Conservation (phyloP, 2,113 vertebrate species). For the Casuarius casuarius region DNA sequence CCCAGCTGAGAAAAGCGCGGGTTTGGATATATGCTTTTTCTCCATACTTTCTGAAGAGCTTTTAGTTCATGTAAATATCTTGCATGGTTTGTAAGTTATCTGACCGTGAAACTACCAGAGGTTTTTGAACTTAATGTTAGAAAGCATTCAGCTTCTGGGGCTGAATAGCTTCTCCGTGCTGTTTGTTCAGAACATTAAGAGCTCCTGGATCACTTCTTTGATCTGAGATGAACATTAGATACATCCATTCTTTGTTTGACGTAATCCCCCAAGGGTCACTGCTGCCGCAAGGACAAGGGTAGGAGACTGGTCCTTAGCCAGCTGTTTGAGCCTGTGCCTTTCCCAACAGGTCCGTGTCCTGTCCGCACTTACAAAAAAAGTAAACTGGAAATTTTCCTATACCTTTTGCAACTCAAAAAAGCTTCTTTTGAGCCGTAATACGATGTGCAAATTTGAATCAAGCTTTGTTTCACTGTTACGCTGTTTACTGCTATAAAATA, state of each 20-base stretch:
- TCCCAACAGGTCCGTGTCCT: neutral
- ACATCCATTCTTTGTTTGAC: neutral
- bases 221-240: neutral
- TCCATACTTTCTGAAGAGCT: neutral
- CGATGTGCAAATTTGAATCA: neutral
- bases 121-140: neutral
- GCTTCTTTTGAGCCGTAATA: neutral
- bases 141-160: neutral
- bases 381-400: neutral
- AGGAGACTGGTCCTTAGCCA: neutral
- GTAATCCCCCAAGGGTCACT: neutral
- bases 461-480: neutral
- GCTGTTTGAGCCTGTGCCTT: neutral
- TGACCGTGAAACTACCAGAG: neutral
- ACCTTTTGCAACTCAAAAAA: neutral
- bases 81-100: neutral
- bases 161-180: neutral
- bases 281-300: accelerated
- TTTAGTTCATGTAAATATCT: constrained; percentile 20
- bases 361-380: neutral
- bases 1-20: neutral
- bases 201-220: neutral
- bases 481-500: neutral
- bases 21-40: neutral
- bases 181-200: neutral